Evolutionary conservation across 2,113 vertebrate genomes (phyloP).

Genomic region (Actenoides lindsayi): DNA sequence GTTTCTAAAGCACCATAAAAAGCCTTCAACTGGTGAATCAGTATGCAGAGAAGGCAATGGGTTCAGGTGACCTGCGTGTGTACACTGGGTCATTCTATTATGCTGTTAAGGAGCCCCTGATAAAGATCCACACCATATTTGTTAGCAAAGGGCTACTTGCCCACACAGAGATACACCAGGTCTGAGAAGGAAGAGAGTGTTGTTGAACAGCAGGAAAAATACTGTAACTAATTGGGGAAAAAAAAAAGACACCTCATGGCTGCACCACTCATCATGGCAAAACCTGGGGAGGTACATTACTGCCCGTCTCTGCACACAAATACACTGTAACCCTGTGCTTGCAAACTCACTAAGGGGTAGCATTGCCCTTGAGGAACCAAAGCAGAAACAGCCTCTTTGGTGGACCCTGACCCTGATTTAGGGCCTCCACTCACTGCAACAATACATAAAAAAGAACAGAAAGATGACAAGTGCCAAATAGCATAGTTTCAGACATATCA

Average conservation of each 20-base stretch:
- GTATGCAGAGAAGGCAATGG: neutral
- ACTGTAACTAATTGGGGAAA: neutral
- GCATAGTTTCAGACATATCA: neutral
- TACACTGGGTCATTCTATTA: neutral
- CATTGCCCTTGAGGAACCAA: neutral
- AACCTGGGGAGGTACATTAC: neutral
- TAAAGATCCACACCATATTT: neutral
- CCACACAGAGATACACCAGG: neutral
- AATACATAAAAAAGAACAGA: neutral
- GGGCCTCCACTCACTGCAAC: neutral
- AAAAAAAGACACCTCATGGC: neutral
- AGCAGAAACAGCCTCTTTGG: neutral
- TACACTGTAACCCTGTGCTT: accelerated
- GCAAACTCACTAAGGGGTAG: neutral
- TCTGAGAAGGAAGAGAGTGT: neutral
- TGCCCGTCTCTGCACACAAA: neutral
- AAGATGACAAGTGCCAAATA: neutral
- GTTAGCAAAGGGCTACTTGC: neutral
- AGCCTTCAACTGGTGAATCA: slow-evolving; percentile 20
- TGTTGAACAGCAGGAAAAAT: neutral
- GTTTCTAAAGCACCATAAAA: slow-evolving; percentile 58
- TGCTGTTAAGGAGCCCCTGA: slow-evolving; percentile 36
- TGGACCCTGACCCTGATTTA: neutral
- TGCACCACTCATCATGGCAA: neutral
- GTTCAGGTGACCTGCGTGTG: neutral